Base-by-base conservation (phyloP, 2,888 invertebrate species). In the Allolobophora icterica region DNA sequence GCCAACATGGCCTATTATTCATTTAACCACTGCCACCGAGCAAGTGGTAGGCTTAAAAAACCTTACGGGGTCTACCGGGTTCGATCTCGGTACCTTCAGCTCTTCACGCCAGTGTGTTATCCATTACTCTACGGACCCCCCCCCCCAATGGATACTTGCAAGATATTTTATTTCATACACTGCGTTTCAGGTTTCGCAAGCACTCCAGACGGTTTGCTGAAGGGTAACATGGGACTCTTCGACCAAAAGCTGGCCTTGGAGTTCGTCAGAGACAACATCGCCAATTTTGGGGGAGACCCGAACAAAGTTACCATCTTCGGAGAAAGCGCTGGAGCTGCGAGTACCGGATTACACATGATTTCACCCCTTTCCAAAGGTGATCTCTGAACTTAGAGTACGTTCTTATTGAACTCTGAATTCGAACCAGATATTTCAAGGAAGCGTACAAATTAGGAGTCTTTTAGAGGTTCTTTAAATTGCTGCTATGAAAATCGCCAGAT, bases 221-320 rank as follows among this genome's bases (percentile, higher is more conserved):
- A 52, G 17, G 92, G 92, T 8, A 92, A 92, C 92, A 91, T 45
- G 71, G 92, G 92, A 13, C 90, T 92, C 35, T 84, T 89, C 24
- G 92, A 92, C 71, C 92, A 92, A 84, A 52, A 91, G 33, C 8
- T 83, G 71, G 92, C 92, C 42, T 45, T 92, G 89, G 45, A 91
- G 89, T 92, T 92, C 58, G 90, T 92, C 21, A 91, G 71, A 17
- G 92, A 92, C 58, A 92, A 92, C 90, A 92, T 92, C 34, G 92
- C 89, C 33, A 87, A 90, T 33, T 92, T 92, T 71, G 92, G 92
- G 19, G 92, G 92, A 40, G 91, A 92, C 58, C 90, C 89, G n/a
- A 91, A 91, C 89, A 40, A 58, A 24, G 92, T 92, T 45, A 92
- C 92, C 35, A 89, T 92, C 40, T 92, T 90, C 87, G 92, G 92